phyloP scores from a whole-genome alignment of 2,888 invertebrate genomes.

The Pomacea canaliculata region DNA sequence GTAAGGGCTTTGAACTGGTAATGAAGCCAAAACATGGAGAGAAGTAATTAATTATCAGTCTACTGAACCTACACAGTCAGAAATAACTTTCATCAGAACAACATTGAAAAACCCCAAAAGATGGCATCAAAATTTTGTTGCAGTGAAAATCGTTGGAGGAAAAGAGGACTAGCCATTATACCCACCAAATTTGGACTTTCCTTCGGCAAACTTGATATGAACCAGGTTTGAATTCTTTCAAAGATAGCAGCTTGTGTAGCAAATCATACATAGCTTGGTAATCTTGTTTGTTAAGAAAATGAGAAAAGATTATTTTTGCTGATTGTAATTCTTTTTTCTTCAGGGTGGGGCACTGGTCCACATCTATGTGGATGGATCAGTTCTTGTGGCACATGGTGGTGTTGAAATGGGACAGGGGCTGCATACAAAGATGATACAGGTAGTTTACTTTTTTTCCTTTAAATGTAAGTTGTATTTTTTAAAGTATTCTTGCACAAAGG shows the following conservation, averaged over 20 bases:
- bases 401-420: constrained; percentile 64
- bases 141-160: constrained; percentile 64
- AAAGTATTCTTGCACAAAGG: neutral
- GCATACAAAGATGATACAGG: constrained; percentile 60
- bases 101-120: neutral
- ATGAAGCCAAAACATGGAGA: too few relatives aligned
- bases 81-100: neutral
- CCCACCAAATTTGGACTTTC: constrained; percentile 59
- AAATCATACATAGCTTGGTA: too few relatives aligned
- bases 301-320: too few relatives aligned
- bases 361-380: constrained; percentile 70
- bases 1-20: too few relatives aligned
- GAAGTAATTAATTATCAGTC: too few relatives aligned
- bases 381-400: constrained; percentile 59
- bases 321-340: neutral
- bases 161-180: constrained; percentile 54
- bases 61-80: too few relatives aligned
- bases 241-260: too few relatives aligned
- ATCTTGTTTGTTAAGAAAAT: too few relatives aligned
- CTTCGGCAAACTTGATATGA: constrained; percentile 33
- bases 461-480: neutral
- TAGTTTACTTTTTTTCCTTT: constrained; percentile 11
- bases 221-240: constrained; percentile 25
- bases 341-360: constrained; percentile 58
- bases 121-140: constrained; percentile 15